Evolutionary conservation across 1,140 invertebrate species (phyloP).

Genomic region (Drosophila chauvacae): DNA sequence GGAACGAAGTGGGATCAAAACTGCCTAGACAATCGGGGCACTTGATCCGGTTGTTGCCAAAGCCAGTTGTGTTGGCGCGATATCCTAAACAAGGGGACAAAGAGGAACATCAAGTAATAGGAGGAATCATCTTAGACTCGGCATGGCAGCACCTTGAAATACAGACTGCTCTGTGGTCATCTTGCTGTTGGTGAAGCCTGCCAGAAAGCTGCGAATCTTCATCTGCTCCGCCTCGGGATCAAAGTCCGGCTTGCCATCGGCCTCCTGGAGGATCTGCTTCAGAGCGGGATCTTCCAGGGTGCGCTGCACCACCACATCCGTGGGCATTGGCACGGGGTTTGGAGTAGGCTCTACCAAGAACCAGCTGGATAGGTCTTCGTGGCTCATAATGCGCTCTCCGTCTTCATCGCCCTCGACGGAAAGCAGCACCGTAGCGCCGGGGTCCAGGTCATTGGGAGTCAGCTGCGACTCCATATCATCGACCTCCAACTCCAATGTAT

Average conservation of each 20-base stretch:
- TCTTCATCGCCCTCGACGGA: conserved; percentile 39
- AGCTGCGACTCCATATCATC: conserved; percentile 42
- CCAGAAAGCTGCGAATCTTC: conserved; percentile 69
- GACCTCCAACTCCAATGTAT: conserved; percentile 59
- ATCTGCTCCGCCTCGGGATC: conserved; percentile 65
- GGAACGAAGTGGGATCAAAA: conserved; percentile 47
- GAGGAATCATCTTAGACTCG: not conserved
- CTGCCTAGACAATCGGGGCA: conserved; percentile 60
- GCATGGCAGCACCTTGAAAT: conserved; percentile 4
- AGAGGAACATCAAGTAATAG: no score
- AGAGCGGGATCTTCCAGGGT: conserved; percentile 62
- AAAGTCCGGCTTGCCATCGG: conserved; percentile 55
- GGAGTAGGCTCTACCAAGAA: conserved; percentile 26
- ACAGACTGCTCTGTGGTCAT: conserved; percentile 37
- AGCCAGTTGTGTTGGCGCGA: not conserved
- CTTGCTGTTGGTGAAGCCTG: conserved; percentile 45
- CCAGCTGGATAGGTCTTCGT: conserved; percentile 44
- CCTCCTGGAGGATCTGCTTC: conserved; percentile 60
- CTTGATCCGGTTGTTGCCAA: conserved; percentile 28
- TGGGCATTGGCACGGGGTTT: conserved; percentile 29
- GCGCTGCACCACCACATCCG: conserved; percentile 59
- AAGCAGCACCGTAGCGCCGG: conserved; percentile 56
- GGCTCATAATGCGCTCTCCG: conserved; percentile 26
- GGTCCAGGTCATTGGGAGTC: conserved; percentile 30
- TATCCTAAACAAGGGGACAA: not conserved